Evolutionary conservation across 2,113 vertebrate species (phyloP).

Genomic region (Zosterops hypoxanthus): DNA sequence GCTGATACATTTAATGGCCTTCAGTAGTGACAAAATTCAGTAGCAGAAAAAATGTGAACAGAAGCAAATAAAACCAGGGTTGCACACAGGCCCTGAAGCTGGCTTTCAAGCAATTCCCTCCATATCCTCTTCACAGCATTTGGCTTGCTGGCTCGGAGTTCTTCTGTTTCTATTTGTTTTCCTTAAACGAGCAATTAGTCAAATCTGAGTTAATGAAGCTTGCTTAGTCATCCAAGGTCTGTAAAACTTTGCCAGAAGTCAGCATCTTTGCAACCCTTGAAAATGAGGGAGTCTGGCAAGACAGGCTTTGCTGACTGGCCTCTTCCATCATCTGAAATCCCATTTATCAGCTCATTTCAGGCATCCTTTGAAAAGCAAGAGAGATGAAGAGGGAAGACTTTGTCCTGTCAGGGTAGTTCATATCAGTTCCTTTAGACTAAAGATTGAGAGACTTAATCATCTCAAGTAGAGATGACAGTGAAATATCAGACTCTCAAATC

Average conservation of each 20-base stretch:
- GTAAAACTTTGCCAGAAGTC: constrained; percentile 43
- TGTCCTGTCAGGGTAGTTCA: constrained; percentile 36
- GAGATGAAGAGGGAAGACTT: constrained; percentile 45
- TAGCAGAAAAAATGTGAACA: neutral
- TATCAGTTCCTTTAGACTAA: constrained; percentile 13
- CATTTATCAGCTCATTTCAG: constrained; percentile 51
- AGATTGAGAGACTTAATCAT: constrained; percentile 20
- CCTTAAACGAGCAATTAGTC: constrained; percentile 45
- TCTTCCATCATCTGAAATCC: constrained; percentile 18
- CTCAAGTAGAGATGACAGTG: constrained; percentile 34
- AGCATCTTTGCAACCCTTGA: constrained; percentile 35
- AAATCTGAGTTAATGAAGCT: constrained; percentile 55
- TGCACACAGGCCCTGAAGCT: neutral
- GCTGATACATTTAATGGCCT: neutral
- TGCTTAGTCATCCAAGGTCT: constrained; percentile 51
- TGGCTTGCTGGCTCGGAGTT: neutral
- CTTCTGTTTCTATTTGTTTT: constrained; percentile 54
- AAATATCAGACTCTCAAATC: neutral
- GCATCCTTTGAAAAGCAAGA: neutral
- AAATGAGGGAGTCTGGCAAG: neutral
- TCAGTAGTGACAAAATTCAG: neutral
- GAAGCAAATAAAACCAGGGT: neutral
- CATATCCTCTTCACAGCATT: neutral
- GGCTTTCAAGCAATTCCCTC: neutral
- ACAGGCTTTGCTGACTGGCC: constrained; percentile 17